These are phyloP conservation scores for Florisuga fusca DNA, from an alignment of 2,797 vertebrate species.

Conservation along the genomic window DNA sequence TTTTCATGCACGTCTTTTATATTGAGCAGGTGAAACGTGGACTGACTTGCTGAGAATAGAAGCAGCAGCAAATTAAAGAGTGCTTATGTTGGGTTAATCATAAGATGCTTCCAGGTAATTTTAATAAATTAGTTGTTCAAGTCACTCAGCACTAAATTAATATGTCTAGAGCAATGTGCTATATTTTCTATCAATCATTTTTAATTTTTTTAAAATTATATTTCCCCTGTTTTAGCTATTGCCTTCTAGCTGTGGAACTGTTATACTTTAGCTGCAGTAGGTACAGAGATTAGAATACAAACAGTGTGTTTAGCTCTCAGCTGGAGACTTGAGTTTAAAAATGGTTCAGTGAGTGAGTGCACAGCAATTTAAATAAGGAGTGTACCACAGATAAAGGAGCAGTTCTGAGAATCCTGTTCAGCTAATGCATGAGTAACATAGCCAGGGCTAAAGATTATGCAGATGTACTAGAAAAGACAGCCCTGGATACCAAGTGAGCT, in stretches of 20 bases:
- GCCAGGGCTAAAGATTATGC: neutral
- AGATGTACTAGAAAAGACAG: neutral
- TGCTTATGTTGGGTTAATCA: constrained; percentile 70
- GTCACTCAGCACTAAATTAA: constrained; percentile 61
- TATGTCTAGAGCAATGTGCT: constrained; percentile 54
- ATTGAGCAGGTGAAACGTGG: constrained; percentile 31
- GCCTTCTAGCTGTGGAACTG: constrained; percentile 24
- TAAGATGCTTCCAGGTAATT: constrained; percentile 69
- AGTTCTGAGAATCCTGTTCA: neutral
- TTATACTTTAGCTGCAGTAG: constrained; percentile 44
- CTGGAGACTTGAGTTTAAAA: constrained; percentile 46
- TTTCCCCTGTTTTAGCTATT: constrained; percentile 46
- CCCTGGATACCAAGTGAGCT: neutral
- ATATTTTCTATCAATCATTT: constrained; percentile 63
- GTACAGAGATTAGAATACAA: constrained; percentile 53
- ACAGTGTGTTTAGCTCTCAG: constrained; percentile 50
- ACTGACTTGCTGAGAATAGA: constrained; percentile 46
- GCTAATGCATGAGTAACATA: neutral
- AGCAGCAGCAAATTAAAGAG: constrained; percentile 58
- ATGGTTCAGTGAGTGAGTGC: constrained; percentile 31
- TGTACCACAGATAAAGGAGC: neutral
- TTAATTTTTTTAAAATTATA: constrained; percentile 68
- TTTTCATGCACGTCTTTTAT: neutral
- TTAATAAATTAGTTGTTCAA: constrained; percentile 64
- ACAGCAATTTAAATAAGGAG: constrained; percentile 18